These are phyloP conservation scores for Myioborus miniatus DNA, from an alignment of 2,797 vertebrate genomes.

Conservation along the genomic window DNA sequence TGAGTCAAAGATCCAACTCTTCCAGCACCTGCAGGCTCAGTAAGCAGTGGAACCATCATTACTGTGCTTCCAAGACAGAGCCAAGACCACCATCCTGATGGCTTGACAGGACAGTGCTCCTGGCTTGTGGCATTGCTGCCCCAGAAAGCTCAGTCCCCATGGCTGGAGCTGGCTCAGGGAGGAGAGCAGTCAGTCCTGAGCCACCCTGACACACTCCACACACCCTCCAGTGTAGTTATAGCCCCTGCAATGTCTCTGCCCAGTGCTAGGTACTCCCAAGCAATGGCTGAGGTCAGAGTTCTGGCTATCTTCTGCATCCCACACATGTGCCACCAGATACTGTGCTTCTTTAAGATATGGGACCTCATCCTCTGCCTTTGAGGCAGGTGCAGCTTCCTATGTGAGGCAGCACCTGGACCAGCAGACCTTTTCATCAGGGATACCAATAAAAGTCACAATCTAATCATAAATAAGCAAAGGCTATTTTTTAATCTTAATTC, in stretches of 20 bases:
- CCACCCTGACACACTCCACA: neutral
- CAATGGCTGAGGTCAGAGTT: neutral
- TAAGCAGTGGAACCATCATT: neutral
- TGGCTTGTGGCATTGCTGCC: rapidly evolving
- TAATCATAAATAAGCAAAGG: neutral
- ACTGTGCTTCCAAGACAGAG: neutral
- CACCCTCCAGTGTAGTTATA: neutral
- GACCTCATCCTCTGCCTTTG: neutral
- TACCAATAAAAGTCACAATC: neutral
- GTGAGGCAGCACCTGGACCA: neutral
- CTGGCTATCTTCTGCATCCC: neutral
- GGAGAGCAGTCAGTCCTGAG: neutral
- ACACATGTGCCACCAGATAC: rapidly evolving
- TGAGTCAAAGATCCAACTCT: neutral
- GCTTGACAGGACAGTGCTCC: neutral
- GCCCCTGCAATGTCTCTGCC: neutral
- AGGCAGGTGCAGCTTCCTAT: neutral
- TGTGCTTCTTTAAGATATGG: rapidly evolving
- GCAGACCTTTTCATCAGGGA: neutral
- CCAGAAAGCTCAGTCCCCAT: neutral
- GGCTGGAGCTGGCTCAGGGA: neutral
- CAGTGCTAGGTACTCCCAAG: neutral
- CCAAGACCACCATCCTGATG: rapidly evolving
- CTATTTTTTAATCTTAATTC: neutral
- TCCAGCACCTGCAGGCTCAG: neutral